Evolutionary conservation across 2,797 vertebrate species (phyloP).

Genomic region (Amniataba percoides): DNA sequence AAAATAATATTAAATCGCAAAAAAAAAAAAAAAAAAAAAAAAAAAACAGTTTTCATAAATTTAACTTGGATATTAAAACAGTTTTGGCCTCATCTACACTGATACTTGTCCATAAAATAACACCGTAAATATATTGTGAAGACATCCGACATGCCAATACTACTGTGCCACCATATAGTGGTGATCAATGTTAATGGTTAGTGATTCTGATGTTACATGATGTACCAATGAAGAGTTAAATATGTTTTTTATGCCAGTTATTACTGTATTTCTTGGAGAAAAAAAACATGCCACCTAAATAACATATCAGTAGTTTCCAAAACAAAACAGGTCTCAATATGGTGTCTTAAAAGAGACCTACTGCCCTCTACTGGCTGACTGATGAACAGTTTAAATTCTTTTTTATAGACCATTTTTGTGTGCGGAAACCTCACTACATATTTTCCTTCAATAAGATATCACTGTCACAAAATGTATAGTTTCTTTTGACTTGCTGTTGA

Average conservation of each 20-base stretch:
- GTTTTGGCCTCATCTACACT: slow-evolving; percentile 3
- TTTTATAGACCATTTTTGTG: neutral
- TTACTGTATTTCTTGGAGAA: neutral
- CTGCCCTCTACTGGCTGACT: slow-evolving; percentile 52
- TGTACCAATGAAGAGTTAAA: slow-evolving; percentile 24
- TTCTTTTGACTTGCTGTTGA: neutral
- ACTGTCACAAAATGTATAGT: neutral
- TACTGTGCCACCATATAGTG: slow-evolving; percentile 2
- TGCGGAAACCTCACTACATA: too few species aligned
- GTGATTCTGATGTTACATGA: slow-evolving; percentile 24
- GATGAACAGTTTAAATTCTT: neutral
- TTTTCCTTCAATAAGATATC: too few species aligned
- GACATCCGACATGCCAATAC: neutral
- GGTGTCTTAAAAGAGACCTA: neutral
- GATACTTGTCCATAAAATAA: slow-evolving; percentile 1
- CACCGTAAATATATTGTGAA: neutral
- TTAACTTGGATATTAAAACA: neutral
- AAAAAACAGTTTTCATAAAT: neutral
- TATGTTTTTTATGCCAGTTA: neutral
- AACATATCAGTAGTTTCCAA: neutral
- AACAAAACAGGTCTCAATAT: neutral
- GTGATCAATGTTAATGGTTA: neutral
- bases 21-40: neutral
- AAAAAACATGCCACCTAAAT: slow-evolving; percentile 2
- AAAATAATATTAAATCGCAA: slow-evolving; percentile 8